These are phyloP conservation scores for Caenorhabditis brenneri DNA, from an alignment of 1,140 invertebrate genomes.

Conservation along the genomic window DNA sequence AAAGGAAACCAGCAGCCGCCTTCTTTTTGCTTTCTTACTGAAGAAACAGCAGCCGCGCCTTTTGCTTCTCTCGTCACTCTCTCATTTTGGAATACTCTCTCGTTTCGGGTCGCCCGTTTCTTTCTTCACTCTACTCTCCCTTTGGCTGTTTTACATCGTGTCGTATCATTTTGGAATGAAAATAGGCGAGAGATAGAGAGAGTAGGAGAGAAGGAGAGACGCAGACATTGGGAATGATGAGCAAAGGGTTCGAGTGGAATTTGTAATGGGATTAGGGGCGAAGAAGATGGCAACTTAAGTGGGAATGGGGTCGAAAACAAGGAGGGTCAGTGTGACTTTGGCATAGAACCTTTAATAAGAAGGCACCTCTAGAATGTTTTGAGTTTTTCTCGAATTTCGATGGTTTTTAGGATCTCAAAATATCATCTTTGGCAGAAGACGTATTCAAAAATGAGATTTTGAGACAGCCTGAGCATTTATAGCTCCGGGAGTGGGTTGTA, in stretches of 20 bases:
- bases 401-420: too few species aligned
- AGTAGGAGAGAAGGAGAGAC: neutral
- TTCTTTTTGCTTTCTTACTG: neutral
- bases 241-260: neutral
- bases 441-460: too few species aligned
- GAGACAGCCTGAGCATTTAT: too few species aligned
- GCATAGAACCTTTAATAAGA: too few species aligned
- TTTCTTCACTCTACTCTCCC: neutral
- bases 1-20: neutral
- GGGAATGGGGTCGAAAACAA: neutral
- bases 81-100: neutral
- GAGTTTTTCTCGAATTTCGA: too few species aligned
- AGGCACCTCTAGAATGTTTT: too few species aligned
- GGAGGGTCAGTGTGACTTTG: neutral
- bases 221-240: neutral
- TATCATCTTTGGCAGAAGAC: too few species aligned
- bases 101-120: neutral
- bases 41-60: constrained; percentile 15
- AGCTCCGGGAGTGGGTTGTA: too few species aligned
- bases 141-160: constrained; percentile 34
- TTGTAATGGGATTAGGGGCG: neutral
- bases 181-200: neutral
- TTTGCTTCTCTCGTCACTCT: neutral
- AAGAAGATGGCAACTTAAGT: too few species aligned
- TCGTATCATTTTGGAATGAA: constrained; percentile 30